Evolutionary conservation across 2,797 vertebrate species (phyloP).

Genomic region (Kryptopterus vitreolus): DNA sequence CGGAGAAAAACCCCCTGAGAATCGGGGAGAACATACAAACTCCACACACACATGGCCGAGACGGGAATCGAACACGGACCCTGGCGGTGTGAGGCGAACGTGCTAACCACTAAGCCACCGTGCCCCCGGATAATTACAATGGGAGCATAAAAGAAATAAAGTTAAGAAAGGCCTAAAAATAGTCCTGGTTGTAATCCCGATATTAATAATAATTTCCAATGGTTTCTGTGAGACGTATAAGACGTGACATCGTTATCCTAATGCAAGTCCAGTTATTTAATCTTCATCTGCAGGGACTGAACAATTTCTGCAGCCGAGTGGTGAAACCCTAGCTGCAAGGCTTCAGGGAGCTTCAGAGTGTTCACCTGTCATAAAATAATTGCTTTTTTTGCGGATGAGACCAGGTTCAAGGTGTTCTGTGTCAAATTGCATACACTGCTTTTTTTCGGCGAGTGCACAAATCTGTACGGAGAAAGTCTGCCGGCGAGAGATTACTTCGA

Average conservation of each 20-base stretch:
- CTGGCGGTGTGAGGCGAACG: no score
- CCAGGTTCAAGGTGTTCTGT: conserved; percentile 37
- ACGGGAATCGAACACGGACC: no score
- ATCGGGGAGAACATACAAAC: no score
- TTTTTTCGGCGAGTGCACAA: conserved; percentile 8
- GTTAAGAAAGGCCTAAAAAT: not conserved
- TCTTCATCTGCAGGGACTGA: conserved; percentile 23
- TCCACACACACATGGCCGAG: no score
- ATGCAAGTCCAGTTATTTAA: conserved; percentile 12
- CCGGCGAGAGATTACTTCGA: conserved; percentile 36
- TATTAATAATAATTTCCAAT: not conserved
- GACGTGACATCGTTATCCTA: not conserved
- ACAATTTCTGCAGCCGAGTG: conserved; percentile 31
- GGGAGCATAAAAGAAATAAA: not conserved
- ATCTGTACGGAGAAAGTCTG: conserved; percentile 40
- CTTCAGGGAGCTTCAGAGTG: conserved; percentile 19
- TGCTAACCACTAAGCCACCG: no score
- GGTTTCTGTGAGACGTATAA: not conserved
- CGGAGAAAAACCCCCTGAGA: no score
- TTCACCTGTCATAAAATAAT: conserved; percentile 43
- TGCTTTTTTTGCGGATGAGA: conserved; percentile 47
- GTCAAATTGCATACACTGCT: conserved; percentile 40
- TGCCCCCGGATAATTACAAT: not conserved
- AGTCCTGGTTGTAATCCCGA: not conserved
- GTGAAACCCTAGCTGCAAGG: not conserved